phyloP scores from a whole-genome alignment of 2,113 vertebrate genomes.

The Pygathrix nemaeus region DNA sequence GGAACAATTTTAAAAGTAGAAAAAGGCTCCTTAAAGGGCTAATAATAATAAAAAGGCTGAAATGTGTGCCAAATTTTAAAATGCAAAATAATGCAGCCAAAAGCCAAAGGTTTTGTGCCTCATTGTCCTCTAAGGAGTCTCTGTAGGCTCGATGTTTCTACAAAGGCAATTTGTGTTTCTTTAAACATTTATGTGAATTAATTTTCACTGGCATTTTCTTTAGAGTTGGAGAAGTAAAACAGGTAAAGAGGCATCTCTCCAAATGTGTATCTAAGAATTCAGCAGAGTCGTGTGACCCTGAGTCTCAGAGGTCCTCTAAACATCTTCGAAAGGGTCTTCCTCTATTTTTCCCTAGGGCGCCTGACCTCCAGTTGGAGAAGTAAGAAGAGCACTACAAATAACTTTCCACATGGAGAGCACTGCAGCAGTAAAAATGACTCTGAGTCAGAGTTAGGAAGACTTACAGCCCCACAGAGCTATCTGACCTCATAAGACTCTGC shows the following conservation, averaged over 20 bases:
- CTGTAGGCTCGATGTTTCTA: not conserved
- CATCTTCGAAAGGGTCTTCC: not conserved
- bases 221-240: not conserved
- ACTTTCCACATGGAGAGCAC: not conserved
- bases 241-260: not conserved
- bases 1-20: not conserved
- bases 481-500: not conserved
- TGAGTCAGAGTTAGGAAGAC: not conserved
- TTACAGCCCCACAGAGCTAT: not conserved
- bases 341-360: not conserved
- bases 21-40: not conserved
- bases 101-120: not conserved
- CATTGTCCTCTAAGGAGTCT: not conserved
- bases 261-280: not conserved
- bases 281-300: not conserved
- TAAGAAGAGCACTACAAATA: not conserved
- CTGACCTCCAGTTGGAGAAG: not conserved
- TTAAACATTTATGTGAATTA: constrained; percentile 12
- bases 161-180: not conserved
- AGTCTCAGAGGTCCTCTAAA: not conserved
- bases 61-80: not conserved
- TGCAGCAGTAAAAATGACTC: not conserved
- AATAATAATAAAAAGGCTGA: not conserved
- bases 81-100: not conserved
- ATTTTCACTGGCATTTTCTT: constrained; percentile 1